Evolutionary conservation across 1,140 invertebrate genomes (phyloP).

Genomic region (Coboldia fuscipes): DNA sequence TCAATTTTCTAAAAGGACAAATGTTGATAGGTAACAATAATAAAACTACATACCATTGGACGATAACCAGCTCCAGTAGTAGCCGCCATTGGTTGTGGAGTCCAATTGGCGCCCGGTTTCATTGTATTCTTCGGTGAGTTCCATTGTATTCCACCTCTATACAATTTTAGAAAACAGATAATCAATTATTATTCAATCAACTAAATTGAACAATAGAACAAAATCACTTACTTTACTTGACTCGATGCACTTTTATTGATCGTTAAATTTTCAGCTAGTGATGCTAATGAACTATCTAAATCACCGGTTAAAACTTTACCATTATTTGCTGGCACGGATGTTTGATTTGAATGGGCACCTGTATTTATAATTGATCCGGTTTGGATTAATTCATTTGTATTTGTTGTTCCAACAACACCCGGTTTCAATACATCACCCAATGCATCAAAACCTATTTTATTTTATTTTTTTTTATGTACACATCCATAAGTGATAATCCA

Average conservation of each 20-base stretch:
- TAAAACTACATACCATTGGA: slow-evolving; percentile 45
- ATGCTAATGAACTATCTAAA: slow-evolving; percentile 76
- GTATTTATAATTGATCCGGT: slow-evolving; percentile 16
- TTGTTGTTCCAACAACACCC: slow-evolving; percentile 13
- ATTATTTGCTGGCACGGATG: slow-evolving; percentile 21
- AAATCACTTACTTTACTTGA: slow-evolving; percentile 40
- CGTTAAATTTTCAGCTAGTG: slow-evolving; percentile 73
- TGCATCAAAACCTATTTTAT: slow-evolving; percentile 37
- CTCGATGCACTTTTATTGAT: slow-evolving; percentile 63
- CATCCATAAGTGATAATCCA: neutral
- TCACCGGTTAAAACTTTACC: slow-evolving; percentile 73
- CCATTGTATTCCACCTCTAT: slow-evolving; percentile 44
- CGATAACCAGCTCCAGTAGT: slow-evolving; percentile 65
- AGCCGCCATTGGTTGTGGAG: slow-evolving; percentile 64
- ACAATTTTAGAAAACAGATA: neutral
- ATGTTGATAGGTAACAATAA: slow-evolving; percentile 2
- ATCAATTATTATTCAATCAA: slow-evolving; percentile 1
- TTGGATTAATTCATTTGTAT: slow-evolving; percentile 20
- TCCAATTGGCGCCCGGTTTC: slow-evolving; percentile 53
- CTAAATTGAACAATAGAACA: neutral
- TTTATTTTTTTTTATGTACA: slow-evolving; percentile 6
- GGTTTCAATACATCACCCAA: slow-evolving; percentile 49
- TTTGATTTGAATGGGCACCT: slow-evolving; percentile 19
- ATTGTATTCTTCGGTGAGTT: slow-evolving; percentile 66
- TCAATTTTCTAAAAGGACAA: neutral